Evolutionary conservation across 2,113 vertebrate genomes (phyloP).

Genomic region (Anguilla rostrata): DNA sequence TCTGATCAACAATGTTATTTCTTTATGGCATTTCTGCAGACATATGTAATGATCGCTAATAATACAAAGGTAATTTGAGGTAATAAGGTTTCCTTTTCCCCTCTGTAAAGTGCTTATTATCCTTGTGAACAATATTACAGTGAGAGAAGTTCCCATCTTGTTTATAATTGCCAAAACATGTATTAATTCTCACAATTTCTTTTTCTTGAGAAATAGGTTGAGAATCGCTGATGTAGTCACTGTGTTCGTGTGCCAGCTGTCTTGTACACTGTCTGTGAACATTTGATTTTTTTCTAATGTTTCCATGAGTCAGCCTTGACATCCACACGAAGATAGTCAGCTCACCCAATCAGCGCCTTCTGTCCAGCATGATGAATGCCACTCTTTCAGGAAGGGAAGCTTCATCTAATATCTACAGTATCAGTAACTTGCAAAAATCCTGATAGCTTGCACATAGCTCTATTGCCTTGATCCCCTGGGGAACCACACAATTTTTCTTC

Average conservation of each 20-base stretch:
- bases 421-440: constrained; percentile 50
- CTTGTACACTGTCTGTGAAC: constrained; percentile 46
- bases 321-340: constrained; percentile 54
- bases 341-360: constrained; percentile 52
- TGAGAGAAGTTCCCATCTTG: neutral
- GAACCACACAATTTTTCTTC: constrained; percentile 61
- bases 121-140: neutral
- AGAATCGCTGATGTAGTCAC: constrained; percentile 49
- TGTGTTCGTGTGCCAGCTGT: constrained; percentile 56
- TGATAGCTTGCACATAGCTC: constrained; percentile 52
- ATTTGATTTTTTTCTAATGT: constrained; percentile 52
- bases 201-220: constrained; percentile 54
- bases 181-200: constrained; percentile 53
- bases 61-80: no score
- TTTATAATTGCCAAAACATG: constrained; percentile 35
- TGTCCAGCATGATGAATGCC: constrained; percentile 56
- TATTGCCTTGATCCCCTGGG: constrained; percentile 57
- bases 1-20: no score
- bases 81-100: no score
- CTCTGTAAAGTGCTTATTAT: neutral
- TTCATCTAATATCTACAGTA: constrained; percentile 59
- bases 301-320: constrained; percentile 58
- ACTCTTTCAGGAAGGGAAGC: constrained; percentile 50
- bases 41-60: no score
- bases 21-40: no score